Base-by-base conservation (phyloP, 2,888 invertebrate genomes). In the Leptopilina drosophilae region DNA sequence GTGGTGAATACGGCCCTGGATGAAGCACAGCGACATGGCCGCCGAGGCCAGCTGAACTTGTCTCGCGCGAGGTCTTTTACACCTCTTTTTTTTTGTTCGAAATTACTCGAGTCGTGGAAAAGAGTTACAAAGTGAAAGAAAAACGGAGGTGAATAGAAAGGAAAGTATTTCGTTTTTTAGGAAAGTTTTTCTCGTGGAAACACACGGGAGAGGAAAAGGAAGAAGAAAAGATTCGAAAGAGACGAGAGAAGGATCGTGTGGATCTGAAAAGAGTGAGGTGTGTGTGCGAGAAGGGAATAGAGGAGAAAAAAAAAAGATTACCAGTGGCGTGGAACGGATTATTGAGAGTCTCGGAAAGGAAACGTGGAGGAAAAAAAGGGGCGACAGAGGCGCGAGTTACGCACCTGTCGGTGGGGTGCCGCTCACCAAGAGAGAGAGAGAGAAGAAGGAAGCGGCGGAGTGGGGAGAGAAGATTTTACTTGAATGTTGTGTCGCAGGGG, bases 21-120 rank as follows among this genome's bases (percentile, higher is more conserved):
- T n/a, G 53, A 73, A 73, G 73, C 73, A 79, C 82, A 86, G 83
- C 87, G 89, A 89, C 89, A 90, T 90, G 90, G 90, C 90, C 87
- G 90, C 90, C 90, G 90, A 89, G 90, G 89, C 90, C 89, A 89
- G 88, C 88, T 90, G 88, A 89, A 90, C 89, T 77, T 77, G 77
- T 77, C 77, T 64, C 65, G 66, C 65, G 46, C 66, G 40, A 73
- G 73, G 73, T 56, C 73, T 73, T 73, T 4, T 3, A 5, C 33
- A 73, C 73, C 73, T 73, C 77, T 73, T 56, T 73, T 73, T 73
- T 62, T 33, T 65, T 26, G 64, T 20, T 20, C 20, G 20, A 53
- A 20, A 33, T 33, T 33, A 33, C 33, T 33, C 3, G 33, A 3
- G 20, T 20, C 20, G 20, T 20, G 20, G 33, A 5, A 33, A 5